Conservation (phyloP, 2,113 vertebrate genomes). For the Platanista minor region DNA sequence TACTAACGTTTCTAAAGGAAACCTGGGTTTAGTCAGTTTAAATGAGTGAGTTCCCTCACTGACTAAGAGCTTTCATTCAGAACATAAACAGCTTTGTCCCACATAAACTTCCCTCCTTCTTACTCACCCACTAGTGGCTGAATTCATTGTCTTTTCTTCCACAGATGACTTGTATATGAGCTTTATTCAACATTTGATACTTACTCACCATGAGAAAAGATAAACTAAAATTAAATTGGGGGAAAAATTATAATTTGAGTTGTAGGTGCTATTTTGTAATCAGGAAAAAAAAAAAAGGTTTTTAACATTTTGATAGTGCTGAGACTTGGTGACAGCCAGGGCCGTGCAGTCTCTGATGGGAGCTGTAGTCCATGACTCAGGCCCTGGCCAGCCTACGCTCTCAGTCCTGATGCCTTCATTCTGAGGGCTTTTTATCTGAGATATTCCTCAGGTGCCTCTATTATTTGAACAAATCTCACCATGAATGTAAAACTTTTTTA, state of each 20-base stretch:
- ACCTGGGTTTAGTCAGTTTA: slow-evolving; percentile 18
- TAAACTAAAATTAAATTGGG: not conserved
- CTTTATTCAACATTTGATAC: not conserved
- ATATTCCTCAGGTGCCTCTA: not conserved
- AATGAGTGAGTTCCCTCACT: not conserved
- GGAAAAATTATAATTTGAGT: slow-evolving; percentile 1
- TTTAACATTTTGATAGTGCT: not conserved
- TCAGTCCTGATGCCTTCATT: not conserved
- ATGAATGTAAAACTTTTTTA: not conserved
- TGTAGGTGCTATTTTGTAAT: not conserved
- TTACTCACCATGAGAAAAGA: not conserved
- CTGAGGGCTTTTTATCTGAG: not conserved
- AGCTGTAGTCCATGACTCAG: not conserved
- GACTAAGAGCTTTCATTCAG: not conserved
- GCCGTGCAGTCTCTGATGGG: not conserved
- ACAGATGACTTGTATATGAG: not conserved
- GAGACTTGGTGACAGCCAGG: not conserved
- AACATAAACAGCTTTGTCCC: slow-evolving; percentile 6
- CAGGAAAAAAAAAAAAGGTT: not conserved
- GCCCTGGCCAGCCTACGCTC: not conserved
- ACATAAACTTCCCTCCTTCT: not conserved
- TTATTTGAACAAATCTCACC: slow-evolving; percentile 37
- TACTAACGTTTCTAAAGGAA: slow-evolving; percentile 28
- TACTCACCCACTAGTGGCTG: not conserved
- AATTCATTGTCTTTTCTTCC: slow-evolving; percentile 29